Evolutionary conservation across 2,113 vertebrate species (phyloP).

Genomic region (Tupaia tana): DNA sequence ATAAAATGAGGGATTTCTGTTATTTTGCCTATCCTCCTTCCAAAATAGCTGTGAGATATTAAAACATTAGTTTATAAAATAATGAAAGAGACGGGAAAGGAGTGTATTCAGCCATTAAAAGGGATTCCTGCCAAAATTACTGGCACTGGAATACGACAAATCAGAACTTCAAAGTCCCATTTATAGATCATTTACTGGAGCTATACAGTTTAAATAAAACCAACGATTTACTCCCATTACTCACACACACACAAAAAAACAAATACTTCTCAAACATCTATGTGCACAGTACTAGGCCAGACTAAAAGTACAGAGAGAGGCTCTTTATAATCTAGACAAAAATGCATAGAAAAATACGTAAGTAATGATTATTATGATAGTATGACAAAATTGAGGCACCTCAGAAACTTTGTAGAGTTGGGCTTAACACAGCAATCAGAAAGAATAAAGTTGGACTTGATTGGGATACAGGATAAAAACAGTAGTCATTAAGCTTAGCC

Average conservation of each 20-base stretch:
- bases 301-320: conserved; percentile 37
- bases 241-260: background rate
- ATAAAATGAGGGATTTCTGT: conserved; percentile 30
- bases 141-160: background rate
- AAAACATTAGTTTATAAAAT: background rate
- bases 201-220: conserved; percentile 21
- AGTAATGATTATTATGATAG: background rate
- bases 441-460: background rate
- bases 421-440: background rate
- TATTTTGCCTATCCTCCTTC: background rate
- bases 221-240: background rate
- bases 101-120: conserved; percentile 37
- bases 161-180: conserved; percentile 26
- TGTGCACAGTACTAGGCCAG: background rate
- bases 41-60: conserved; percentile 26
- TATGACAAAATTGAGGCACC: conserved; percentile 25
- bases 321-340: background rate
- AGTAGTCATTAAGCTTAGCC: conserved; percentile 34
- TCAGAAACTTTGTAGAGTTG: conserved; percentile 26
- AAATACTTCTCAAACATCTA: background rate
- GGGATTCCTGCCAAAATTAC: background rate
- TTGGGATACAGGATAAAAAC: conserved; percentile 38
- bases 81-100: background rate
- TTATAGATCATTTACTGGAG: conserved; percentile 5
- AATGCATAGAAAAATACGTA: conserved; percentile 24